These are phyloP conservation scores for Entelurus aequoreus DNA, from an alignment of 2,113 vertebrate species.

Conservation along the genomic window DNA sequence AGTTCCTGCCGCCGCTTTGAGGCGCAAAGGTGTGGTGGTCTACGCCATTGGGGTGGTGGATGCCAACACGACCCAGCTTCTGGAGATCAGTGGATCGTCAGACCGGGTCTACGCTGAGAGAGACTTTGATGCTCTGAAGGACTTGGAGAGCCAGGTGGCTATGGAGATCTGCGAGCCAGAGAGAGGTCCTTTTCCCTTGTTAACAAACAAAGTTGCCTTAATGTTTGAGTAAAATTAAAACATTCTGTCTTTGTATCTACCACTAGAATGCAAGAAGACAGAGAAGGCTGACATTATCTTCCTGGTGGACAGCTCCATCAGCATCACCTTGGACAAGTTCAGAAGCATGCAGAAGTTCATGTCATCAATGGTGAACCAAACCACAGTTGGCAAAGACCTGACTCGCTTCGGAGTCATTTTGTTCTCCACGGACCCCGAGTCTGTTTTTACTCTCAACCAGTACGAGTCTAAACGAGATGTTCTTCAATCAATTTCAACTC, in stretches of 20 bases:
- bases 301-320: slow-evolving; percentile 70
- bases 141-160: slow-evolving; percentile 70
- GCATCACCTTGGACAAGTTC: slow-evolving; percentile 52
- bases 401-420: slow-evolving; percentile 72
- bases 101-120: slow-evolving; percentile 61
- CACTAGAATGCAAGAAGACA: slow-evolving; percentile 68
- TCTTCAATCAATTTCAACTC: slow-evolving; percentile 45
- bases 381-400: slow-evolving; percentile 57
- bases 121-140: slow-evolving; percentile 69
- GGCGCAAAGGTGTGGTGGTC: slow-evolving; percentile 67
- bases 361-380: slow-evolving; percentile 68
- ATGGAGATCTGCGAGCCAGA: slow-evolving; percentile 69
- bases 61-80: slow-evolving; percentile 70
- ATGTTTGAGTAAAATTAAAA: no score
- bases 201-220: background rate
- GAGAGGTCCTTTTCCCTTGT: slow-evolving; percentile 52
- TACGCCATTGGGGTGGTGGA: slow-evolving; percentile 75
- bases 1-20: slow-evolving; percentile 64
- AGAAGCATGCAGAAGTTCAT: slow-evolving; percentile 69
- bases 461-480: slow-evolving; percentile 54
- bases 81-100: slow-evolving; percentile 70
- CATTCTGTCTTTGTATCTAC: slow-evolving; percentile 1
- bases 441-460: slow-evolving; percentile 56
- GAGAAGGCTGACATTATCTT: slow-evolving; percentile 78
- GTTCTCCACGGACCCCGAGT: slow-evolving; percentile 42